A percentile compares a stretch with the other conserved stretches of the same genome.
Conservation (phyloP, 2,888 invertebrate genomes). For the Tribolium freemani region DNA sequence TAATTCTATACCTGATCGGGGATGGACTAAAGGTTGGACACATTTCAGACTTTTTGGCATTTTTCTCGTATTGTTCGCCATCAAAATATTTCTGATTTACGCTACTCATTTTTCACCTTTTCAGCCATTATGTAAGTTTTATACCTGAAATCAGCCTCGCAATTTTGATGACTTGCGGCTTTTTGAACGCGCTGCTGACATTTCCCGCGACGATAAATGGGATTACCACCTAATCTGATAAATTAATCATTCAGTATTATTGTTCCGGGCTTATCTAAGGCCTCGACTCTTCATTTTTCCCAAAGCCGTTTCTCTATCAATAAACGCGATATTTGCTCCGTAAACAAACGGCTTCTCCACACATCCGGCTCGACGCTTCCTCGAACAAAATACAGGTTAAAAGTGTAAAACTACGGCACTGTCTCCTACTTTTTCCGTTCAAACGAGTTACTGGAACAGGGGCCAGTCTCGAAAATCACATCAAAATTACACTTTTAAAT, state of each 20-base stretch:
- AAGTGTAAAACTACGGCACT: conserved; percentile 19
- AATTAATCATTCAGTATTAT: conserved; percentile 1
- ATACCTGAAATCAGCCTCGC: not conserved
- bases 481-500: too few species aligned
- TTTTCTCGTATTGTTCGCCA: not conserved
- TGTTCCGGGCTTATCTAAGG: not conserved
- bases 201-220: not conserved
- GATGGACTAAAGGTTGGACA: conserved; percentile 6
- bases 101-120: not conserved
- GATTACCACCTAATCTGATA: not conserved
- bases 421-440: conserved; percentile 9
- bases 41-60: conserved; percentile 22
- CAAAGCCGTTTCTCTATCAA: conserved; percentile 8
- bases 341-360: conserved; percentile 32
- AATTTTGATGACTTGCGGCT: too few species aligned
- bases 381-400: conserved; percentile 36
- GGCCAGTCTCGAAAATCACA: not conserved
- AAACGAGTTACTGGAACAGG: not conserved
- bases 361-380: conserved; percentile 29
- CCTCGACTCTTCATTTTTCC: conserved; percentile 6
- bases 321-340: conserved; percentile 27
- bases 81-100: not conserved
- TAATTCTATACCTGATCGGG: conserved; percentile 18
- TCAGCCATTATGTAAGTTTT: not conserved
- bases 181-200: not conserved